Evolutionary conservation across 2,797 vertebrate species (phyloP), one percentile per base, ranked within the genome.

Genomic region (Danio albolineatus): DNA sequence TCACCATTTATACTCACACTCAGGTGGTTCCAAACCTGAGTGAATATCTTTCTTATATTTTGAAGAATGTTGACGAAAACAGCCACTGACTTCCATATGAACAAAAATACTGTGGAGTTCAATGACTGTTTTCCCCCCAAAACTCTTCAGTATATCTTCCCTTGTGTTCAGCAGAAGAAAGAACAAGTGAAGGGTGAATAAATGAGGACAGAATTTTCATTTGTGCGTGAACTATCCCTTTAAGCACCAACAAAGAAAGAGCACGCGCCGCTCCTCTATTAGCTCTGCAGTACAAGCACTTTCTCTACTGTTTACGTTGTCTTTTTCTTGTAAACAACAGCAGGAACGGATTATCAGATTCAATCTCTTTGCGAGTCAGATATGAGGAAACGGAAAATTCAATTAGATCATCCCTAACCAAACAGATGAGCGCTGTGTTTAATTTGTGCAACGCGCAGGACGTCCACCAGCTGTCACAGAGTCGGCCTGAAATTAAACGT

Each of bases 401-500:
- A 77, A 77, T 77, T 59, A 69, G 75, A 57, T 57, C 62, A 66
- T 57, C 74, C 51, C 39, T 66, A 56, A 76, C 74, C 64, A 77
- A 77, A 77, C 75, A 77, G 75, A 69, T 67, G 75, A 77, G 53
- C 17, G 1, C 75, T 48, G 41, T 39, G 61, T 69, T 77, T 77
- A 59, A 77, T 67, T 77, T 41, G n/a, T 69, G 44, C 59, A 46
- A 67, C 16, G 57, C n/a, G 53, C 46, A 17, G 44, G 43, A 72
- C 13, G 28, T 14, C 43, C 64, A 69, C 75, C 79, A 77, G 76
- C 82, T 71, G 48, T 69, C 79, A 81, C 48, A 13, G 64, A 75
- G 57, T 60, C 17, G 28, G 56, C 56, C 19, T 62, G 48, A 53
- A 70, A 76, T 56, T 62, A 79, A 81, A 74, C 19, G 60, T n/a